Evolutionary conservation across 2,888 invertebrate species (phyloP).

Genomic region (Hypomecis punctinalis): DNA sequence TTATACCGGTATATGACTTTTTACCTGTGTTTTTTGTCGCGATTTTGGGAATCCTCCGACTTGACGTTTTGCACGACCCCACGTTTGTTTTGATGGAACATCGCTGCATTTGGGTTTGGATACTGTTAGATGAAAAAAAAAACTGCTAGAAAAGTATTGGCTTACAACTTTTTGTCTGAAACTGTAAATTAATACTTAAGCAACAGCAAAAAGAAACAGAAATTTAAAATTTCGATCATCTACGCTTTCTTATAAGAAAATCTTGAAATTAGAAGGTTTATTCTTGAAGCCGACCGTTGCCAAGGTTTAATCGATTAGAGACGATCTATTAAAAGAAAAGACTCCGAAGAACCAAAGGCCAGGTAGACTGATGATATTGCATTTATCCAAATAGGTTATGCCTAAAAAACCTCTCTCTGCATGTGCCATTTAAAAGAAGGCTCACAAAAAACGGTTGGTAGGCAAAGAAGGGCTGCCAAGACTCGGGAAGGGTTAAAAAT

Average conservation of each 20-base stretch:
- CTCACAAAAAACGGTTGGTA: conserved; percentile 74
- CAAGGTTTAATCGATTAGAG: conserved; percentile 75
- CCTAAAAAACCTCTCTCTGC: conserved; percentile 77
- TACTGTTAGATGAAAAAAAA: conserved; percentile 67
- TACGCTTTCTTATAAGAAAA: conserved; percentile 39
- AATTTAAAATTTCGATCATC: conserved; percentile 5
- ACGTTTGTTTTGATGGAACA: conserved; percentile 74
- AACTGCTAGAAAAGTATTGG: conserved; percentile 45
- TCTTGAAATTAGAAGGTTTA: conserved; percentile 19
- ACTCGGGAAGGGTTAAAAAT: conserved; percentile 78
- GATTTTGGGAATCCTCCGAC: conserved; percentile 62
- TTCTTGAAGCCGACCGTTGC: conserved; percentile 37
- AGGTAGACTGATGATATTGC: conserved; percentile 83
- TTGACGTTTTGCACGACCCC: conserved; percentile 77
- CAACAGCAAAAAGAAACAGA: background rate
- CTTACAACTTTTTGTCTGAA: conserved; percentile 45
- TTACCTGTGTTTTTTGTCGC: conserved; percentile 78
- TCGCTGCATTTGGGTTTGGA: conserved; percentile 57
- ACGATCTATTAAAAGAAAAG: conserved; percentile 76
- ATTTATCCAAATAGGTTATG: conserved; percentile 70
- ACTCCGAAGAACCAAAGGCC: conserved; percentile 59
- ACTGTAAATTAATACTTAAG: conserved; percentile 1
- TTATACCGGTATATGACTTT: conserved; percentile 85
- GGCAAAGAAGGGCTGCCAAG: conserved; percentile 78
- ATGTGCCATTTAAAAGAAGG: conserved; percentile 83